Evolutionary conservation across 30 jellyfish, hydroid and myxozoan genomes (phyloP).

Genomic region (Morbakka virulenta): DNA sequence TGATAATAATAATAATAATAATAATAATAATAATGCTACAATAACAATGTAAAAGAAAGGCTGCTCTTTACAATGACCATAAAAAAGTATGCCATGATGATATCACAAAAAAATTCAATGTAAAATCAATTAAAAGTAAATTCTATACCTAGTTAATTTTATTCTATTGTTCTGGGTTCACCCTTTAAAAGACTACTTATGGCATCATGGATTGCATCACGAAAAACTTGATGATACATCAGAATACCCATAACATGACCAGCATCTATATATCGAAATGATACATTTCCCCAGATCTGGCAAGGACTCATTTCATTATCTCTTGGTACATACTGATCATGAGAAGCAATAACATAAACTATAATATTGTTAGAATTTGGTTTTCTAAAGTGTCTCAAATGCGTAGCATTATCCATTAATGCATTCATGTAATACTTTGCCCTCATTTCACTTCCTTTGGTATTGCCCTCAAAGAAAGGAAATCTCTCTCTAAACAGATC

Average conservation of each 20-base stretch:
- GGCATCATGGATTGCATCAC: conserved; percentile 87
- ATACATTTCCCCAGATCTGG: conserved; percentile 66
- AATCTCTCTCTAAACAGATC: conserved; percentile 51
- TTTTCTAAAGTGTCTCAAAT: conserved; percentile 55
- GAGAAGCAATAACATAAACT: conserved; percentile 70
- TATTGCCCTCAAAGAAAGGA: neutral
- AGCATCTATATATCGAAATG: conserved; percentile 72
- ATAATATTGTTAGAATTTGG: conserved; percentile 68
- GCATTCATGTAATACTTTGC: conserved; percentile 74
- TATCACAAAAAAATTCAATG: too few relatives aligned
- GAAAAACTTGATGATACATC: conserved; percentile 61
- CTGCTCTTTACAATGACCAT: too few relatives aligned
- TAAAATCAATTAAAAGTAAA: too few relatives aligned
- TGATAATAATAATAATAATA: too few relatives aligned
- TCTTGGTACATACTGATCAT: conserved; percentile 78
- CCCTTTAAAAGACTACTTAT: conserved; percentile 28
- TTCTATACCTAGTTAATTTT: too few relatives aligned
- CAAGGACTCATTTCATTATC: conserved; percentile 54
- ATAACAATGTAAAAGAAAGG: too few relatives aligned
- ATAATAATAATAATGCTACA: too few relatives aligned
- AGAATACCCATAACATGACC: conserved; percentile 87
- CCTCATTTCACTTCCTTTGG: conserved; percentile 27
- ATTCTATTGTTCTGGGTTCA: too few relatives aligned
- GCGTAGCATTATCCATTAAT: conserved; percentile 73
- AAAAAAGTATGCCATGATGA: too few relatives aligned